A percentile compares a stretch with the other conserved stretches of the same genome.
Evolutionary conservation across 2,113 vertebrate genomes (phyloP).

Genomic region (Tachysurus fulvidraco): DNA sequence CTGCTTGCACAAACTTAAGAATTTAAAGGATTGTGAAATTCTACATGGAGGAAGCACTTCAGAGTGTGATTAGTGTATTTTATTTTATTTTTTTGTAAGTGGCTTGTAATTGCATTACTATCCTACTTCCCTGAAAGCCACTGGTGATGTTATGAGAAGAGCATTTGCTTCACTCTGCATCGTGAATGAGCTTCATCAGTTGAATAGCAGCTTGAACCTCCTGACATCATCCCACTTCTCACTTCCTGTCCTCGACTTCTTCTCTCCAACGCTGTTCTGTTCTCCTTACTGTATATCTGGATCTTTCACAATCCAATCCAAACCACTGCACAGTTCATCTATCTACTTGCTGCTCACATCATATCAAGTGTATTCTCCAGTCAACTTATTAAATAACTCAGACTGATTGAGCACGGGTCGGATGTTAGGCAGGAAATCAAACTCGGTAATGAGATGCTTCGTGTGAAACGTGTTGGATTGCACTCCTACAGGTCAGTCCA

Average conservation of each 20-base stretch:
- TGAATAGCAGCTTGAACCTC: neutral
- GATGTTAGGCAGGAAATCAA: conserved; percentile 15
- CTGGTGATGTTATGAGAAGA: conserved; percentile 4
- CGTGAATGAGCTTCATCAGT: conserved; percentile 19
- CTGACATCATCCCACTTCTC: neutral
- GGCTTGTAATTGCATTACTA: neutral
- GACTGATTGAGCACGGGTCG: neutral
- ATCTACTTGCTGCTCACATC: neutral
- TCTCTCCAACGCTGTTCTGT: neutral
- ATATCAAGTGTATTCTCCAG: neutral
- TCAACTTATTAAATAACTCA: conserved; percentile 19
- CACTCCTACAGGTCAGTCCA: conserved; percentile 24
- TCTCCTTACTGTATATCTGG: neutral
- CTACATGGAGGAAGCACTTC: neutral
- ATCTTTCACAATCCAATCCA: neutral
- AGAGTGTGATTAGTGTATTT: neutral
- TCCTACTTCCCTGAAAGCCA: conserved; percentile 5
- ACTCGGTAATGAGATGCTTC: conserved; percentile 18
- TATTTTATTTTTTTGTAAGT: neutral
- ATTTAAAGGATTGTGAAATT: neutral
- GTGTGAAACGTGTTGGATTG: conserved; percentile 7
- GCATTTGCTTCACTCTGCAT: conserved; percentile 14
- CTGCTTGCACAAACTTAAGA: neutral
- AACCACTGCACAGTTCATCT: neutral
- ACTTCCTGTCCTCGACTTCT: neutral